phyloP scores from a whole-genome alignment of 2,797 vertebrate genomes.

The Sebastes baramenuke region DNA sequence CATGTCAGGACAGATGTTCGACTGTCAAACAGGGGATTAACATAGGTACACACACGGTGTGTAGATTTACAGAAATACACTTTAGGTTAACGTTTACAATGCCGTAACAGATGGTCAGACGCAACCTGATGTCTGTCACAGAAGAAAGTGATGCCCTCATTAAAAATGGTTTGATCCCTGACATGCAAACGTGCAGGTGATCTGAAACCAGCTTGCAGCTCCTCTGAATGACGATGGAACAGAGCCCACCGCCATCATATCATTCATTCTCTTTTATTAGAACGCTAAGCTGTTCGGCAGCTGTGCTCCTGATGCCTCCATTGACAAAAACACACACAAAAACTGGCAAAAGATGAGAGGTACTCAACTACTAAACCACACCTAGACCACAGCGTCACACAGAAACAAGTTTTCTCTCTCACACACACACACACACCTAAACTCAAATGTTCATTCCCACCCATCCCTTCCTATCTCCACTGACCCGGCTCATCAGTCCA shows the following conservation, averaged over 20 bases:
- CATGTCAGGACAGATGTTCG: slow-evolving; percentile 1
- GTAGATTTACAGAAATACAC: background rate
- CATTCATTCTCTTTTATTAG: slow-evolving; percentile 50
- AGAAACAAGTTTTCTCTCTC: slow-evolving; percentile 15
- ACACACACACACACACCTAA: background rate
- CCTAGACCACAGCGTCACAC: slow-evolving; percentile 41
- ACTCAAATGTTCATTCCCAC: slow-evolving; percentile 62
- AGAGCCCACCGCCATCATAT: slow-evolving; percentile 14
- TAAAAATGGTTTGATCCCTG: slow-evolving; percentile 17
- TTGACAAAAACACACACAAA: slow-evolving; percentile 52
- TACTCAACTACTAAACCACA: slow-evolving; percentile 38
- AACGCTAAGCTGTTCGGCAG: slow-evolving; percentile 50
- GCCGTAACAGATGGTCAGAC: background rate
- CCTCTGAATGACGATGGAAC: slow-evolving; percentile 5
- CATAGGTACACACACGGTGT: background rate
- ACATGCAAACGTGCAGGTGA: slow-evolving; percentile 31
- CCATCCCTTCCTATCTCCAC: slow-evolving; percentile 73
- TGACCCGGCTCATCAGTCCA: slow-evolving; percentile 64
- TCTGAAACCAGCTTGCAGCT: slow-evolving; percentile 20
- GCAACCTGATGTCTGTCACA: background rate
- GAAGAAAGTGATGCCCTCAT: background rate
- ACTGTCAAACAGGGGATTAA: slow-evolving; percentile 14
- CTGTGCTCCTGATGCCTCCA: slow-evolving; percentile 51
- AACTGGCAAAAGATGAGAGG: slow-evolving; percentile 65
- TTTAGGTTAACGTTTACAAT: background rate